phyloP scores from a whole-genome alignment of 2,797 vertebrate genomes.

The Notolabrus celidotus region DNA sequence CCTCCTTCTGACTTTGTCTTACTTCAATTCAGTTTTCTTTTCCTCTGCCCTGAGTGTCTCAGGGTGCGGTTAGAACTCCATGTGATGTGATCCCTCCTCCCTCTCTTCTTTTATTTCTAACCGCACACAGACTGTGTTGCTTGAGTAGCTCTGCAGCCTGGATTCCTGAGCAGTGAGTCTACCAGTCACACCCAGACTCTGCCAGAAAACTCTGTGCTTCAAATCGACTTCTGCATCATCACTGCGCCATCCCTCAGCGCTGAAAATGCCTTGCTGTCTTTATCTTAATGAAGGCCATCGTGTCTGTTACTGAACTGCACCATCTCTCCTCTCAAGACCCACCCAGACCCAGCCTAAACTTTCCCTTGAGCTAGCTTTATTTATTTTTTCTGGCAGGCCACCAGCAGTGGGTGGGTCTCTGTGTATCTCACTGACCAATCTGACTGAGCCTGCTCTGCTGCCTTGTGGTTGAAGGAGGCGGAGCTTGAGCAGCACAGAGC shows the following conservation, averaged over 20 bases:
- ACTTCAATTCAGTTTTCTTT: not conserved
- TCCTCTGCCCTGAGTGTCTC: slow-evolving; percentile 18
- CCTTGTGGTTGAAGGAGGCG: slow-evolving; percentile 53
- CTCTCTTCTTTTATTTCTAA: slow-evolving; percentile 33
- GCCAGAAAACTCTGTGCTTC: slow-evolving; percentile 47
- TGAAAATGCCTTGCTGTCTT: not conserved
- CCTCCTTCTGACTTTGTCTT: not conserved
- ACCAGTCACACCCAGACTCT: slow-evolving; percentile 77
- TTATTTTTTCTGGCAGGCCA: slow-evolving; percentile 71
- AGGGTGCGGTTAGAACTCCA: slow-evolving; percentile 58
- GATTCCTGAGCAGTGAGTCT: slow-evolving; percentile 86
- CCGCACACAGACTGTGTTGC: slow-evolving; percentile 44
- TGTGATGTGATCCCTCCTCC: slow-evolving; percentile 41
- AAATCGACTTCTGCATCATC: slow-evolving; percentile 25
- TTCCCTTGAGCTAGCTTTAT: slow-evolving; percentile 44
- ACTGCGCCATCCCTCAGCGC: slow-evolving; percentile 1
- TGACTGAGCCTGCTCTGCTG: slow-evolving; percentile 51
- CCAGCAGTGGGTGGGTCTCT: slow-evolving; percentile 52
- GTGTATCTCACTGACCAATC: slow-evolving; percentile 66
- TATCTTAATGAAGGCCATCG: not conserved
- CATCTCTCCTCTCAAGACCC: slow-evolving; percentile 12
- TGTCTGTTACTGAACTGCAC: slow-evolving; percentile 29
- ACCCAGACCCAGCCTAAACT: slow-evolving; percentile 40
- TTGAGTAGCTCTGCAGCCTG: slow-evolving; percentile 54
- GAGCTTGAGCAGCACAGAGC: slow-evolving; percentile 53